Evolutionary conservation across 1,140 invertebrate species (phyloP), one percentile per base, ranked within the genome.

Genomic region (Phocides pigmalion): DNA sequence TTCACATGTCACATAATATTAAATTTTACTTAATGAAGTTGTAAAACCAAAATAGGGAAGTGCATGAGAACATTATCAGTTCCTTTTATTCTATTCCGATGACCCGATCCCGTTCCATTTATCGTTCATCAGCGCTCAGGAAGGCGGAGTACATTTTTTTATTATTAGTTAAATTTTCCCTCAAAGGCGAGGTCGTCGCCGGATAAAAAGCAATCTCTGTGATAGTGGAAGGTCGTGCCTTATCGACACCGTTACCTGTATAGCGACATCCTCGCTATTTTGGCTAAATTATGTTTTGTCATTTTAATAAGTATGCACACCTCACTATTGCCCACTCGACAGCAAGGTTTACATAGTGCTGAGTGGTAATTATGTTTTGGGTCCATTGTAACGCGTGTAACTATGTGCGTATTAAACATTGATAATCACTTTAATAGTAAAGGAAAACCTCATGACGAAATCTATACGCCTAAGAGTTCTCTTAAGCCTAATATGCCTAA

Each of bases 141-240:
- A 39, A 42, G 16, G 9, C 2, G 11, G 16, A 15, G 41, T 9
- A 42, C 15, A 42, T 42, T 17, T 42, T n/a, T 42, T 42, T 42
- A 42, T 19, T 42, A 42, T 42, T 19, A 42, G 41, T 42, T 16
- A 42, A 42, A 42, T 42, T 17, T 42, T 17, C 15, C 15, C 16
- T 42, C 16, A 42, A 42, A 42, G 41, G 8, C 63, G 62, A 70
- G 66, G 72, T 62, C 62, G 56, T 47, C 56, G 46, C 17, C 20
- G 64, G 68, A 74, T 80, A 78, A 76, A 80, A 79, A 77, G 69
- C 68, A 68, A 76, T 68, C 68, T 79, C 51, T 25, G 58, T 66
- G 72, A 81, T 82, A 80, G 66, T 64, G 59, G 12, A 46, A 32
- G 22, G 54, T 42, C 82, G 79, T 83, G 79, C 76, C 79, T 82